Conservation (phyloP, 2,888 invertebrate genomes). For the Hyposoter dolosus region DNA sequence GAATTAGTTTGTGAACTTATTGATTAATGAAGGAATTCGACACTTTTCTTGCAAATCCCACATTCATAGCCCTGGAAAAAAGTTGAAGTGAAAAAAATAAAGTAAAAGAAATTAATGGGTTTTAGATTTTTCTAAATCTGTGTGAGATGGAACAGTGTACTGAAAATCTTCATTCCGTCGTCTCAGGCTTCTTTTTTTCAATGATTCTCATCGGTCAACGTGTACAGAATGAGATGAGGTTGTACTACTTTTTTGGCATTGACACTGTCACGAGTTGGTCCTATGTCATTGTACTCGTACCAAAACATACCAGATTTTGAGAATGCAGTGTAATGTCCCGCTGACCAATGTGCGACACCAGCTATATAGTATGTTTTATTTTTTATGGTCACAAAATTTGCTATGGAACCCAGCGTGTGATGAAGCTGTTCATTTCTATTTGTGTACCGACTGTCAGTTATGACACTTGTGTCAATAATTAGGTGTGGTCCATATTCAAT, state of each 20-base stretch:
- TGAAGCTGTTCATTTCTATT: slow-evolving; percentile 28
- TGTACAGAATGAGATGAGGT: slow-evolving; percentile 54
- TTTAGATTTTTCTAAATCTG: neutral
- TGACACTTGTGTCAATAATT: slow-evolving; percentile 46
- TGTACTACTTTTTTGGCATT: slow-evolving; percentile 16
- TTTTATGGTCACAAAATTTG: slow-evolving; percentile 21
- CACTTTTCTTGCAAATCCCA: too few relatives aligned
- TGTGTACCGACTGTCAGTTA: slow-evolving; percentile 52
- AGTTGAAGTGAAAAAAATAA: too few relatives aligned
- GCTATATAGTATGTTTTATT: slow-evolving; percentile 39
- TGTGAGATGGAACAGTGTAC: neutral
- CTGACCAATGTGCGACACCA: slow-evolving; percentile 27
- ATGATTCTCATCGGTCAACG: slow-evolving; percentile 20
- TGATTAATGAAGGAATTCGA: too few relatives aligned
- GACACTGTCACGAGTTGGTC: slow-evolving; percentile 42
- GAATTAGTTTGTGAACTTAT: too few relatives aligned
- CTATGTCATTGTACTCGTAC: slow-evolving; percentile 63
- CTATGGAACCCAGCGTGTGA: slow-evolving; percentile 52
- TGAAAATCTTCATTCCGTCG: neutral
- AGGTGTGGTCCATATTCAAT: slow-evolving; percentile 59
- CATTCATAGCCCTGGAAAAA: too few relatives aligned
- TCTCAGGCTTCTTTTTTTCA: neutral
- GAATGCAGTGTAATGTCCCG: slow-evolving; percentile 50
- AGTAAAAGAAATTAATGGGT: too few relatives aligned
- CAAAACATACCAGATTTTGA: slow-evolving; percentile 44